A percentile compares a stretch with the other conserved stretches of the same genome.
Evolutionary conservation across 2,888 invertebrate genomes (phyloP).

Genomic region (Acleris laterana): DNA sequence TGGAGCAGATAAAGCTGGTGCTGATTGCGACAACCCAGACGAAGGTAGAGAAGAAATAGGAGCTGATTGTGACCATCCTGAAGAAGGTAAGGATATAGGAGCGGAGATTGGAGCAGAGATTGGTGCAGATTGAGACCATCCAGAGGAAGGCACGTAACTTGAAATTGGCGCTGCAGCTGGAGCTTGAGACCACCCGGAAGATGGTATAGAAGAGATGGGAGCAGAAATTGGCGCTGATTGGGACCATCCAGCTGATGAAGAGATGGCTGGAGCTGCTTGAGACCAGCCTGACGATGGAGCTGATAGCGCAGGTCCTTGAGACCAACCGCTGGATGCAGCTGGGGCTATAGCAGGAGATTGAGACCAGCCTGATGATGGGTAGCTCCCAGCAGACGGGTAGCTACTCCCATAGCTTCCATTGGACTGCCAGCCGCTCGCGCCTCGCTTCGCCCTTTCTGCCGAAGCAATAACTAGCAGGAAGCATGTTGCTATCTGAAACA

Average conservation of each 20-base stretch:
- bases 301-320: conserved; percentile 6
- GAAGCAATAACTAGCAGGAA: conserved; percentile 15
- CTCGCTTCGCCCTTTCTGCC: conserved; percentile 25
- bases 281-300: conserved; percentile 11
- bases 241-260: conserved; percentile 9
- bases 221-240: conserved; percentile 13
- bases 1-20: conserved; percentile 2
- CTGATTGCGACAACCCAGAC: neutral
- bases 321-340: conserved; percentile 4
- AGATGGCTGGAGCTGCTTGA: conserved; percentile 1
- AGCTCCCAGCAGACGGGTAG: conserved; percentile 31
- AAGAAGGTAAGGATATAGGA: conserved; percentile 13
- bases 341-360: conserved; percentile 2
- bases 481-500: conserved; percentile 26
- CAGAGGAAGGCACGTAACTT: neutral
- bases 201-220: conserved; percentile 1
- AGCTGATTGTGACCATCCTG: conserved; percentile 2
- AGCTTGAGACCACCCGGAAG: conserved; percentile 1
- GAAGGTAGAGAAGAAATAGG: conserved; percentile 7
- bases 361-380: conserved; percentile 29
- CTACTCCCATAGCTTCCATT: conserved; percentile 2
- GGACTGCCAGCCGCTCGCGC: conserved; percentile 24
- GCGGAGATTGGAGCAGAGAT: neutral
- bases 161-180: neutral
- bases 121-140: conserved; percentile 2